These are phyloP conservation scores for Lates japonicus DNA, from an alignment of 2,797 vertebrate species.

Conservation along the genomic window DNA sequence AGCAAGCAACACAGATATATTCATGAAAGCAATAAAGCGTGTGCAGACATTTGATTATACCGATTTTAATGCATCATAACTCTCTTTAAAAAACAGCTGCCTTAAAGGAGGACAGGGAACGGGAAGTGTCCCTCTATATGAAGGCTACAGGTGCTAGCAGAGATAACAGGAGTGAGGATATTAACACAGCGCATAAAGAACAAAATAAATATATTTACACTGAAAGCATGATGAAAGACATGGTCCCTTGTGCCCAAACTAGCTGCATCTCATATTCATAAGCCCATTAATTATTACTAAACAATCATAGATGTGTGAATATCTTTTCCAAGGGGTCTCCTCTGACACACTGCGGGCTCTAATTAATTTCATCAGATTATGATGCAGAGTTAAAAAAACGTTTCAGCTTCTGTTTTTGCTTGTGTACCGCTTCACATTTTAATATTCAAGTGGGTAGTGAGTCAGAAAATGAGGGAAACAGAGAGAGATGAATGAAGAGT, in stretches of 20 bases:
- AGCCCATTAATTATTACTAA: conserved; percentile 66
- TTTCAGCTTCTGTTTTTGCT: conserved; percentile 18
- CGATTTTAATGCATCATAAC: conserved; percentile 47
- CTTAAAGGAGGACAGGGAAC: conserved; percentile 1
- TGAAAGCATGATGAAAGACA: conserved; percentile 40
- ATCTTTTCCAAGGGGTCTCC: conserved; percentile 8
- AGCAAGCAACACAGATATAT: conserved; percentile 45
- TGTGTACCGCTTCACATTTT: conserved; percentile 14
- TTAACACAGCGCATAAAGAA: conserved; percentile 39
- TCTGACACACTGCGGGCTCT: conserved; percentile 26
- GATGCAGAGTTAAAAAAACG: neutral
- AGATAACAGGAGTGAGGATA: conserved; percentile 32
- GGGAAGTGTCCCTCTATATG: conserved; percentile 5
- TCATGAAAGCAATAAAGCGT: conserved; percentile 56
- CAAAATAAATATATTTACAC: conserved; percentile 46
- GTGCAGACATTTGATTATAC: conserved; percentile 60
- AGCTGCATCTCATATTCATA: conserved; percentile 51
- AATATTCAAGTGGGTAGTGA: conserved; percentile 20
- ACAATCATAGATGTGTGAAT: conserved; percentile 45
- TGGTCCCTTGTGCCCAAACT: conserved; percentile 22
- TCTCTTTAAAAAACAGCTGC: conserved; percentile 34
- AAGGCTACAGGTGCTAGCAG: conserved; percentile 33
- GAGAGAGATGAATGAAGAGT: conserved; percentile 9
- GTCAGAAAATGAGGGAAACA: conserved; percentile 13
- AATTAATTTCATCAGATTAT: conserved; percentile 29